Base-by-base conservation (phyloP, 1,140 invertebrate genomes). In the Camponotus floridanus region DNA sequence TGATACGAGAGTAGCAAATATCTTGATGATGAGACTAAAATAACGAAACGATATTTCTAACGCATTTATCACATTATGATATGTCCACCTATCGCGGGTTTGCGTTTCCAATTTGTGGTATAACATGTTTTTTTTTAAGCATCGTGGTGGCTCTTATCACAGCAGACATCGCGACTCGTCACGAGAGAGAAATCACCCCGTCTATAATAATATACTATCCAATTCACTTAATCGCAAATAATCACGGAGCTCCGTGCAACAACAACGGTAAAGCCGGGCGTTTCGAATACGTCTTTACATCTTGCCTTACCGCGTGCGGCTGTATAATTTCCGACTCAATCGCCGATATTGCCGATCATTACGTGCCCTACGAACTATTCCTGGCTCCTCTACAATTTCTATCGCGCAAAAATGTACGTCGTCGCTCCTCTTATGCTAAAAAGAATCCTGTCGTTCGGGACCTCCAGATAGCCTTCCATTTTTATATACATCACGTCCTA, bases 221-320 rank as follows among this genome's bases (percentile, higher is more conserved):
- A 89, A 89, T 89, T 89, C 76, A 76, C 79, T 89, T 83, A 86
- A 89, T 89, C 76, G 81, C 78, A 71, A 88, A 86, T 89, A 89
- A 89, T 89, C 85, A 90, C 74, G 42, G 61, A 76, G 73, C 67
- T 51, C 57, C 73, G 84, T 73, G 85, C 36, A 31, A 78, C 76
- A 88, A 90, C 59, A 48, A 83, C 76, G 15, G 70, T 65, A 86
- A 86, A 83, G 59, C 73, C 57, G 55, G 48, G 45, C 57, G 55
- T 86, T 86, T 51, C 55, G 67, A 48, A 51, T 51, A 42, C 76
- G 73, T 59, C 85, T 89, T 83, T 70, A 71, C 70, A 81, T 57
- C 67, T 51, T 51, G 15, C 48, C 48, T 51, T 18, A 18, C 48
- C 48, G 48, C 48, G 15, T 36, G 68, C 78, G 42, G 57, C 62